phyloP scores from a whole-genome alignment of 2,113 vertebrate genomes.

The Atractosteus spatula region DNA sequence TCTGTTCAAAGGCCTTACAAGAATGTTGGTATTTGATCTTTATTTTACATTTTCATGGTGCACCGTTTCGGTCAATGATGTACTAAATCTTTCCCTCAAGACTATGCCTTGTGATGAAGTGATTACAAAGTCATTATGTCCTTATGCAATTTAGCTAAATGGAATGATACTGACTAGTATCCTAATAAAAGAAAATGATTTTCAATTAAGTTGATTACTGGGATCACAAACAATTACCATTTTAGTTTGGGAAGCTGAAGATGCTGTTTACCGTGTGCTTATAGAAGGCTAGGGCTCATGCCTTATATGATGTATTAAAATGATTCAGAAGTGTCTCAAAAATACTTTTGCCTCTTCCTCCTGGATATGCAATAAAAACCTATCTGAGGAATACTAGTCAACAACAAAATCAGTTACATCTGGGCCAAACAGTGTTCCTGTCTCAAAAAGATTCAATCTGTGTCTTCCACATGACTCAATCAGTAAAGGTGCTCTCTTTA shows the following conservation, averaged over 20 bases:
- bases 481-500: no score
- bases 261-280: background rate
- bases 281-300: no score
- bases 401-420: no score
- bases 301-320: no score
- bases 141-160: background rate
- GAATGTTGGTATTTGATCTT: constrained; percentile 23
- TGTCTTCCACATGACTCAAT: no score
- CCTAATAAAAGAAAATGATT: background rate
- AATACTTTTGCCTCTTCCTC: no score
- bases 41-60: background rate
- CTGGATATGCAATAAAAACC: no score
- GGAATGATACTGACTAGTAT: background rate
- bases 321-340: no score
- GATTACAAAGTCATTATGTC: background rate
- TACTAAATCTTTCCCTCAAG: background rate
- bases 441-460: no score
- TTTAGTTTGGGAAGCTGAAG: background rate
- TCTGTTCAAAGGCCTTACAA: background rate
- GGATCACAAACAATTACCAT: background rate
- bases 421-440: no score
- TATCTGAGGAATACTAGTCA: no score
- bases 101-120: background rate
- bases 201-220: background rate
- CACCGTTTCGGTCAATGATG: background rate